phyloP scores from a whole-genome alignment of 2,113 vertebrate genomes.

The Dipodomys stephensi region DNA sequence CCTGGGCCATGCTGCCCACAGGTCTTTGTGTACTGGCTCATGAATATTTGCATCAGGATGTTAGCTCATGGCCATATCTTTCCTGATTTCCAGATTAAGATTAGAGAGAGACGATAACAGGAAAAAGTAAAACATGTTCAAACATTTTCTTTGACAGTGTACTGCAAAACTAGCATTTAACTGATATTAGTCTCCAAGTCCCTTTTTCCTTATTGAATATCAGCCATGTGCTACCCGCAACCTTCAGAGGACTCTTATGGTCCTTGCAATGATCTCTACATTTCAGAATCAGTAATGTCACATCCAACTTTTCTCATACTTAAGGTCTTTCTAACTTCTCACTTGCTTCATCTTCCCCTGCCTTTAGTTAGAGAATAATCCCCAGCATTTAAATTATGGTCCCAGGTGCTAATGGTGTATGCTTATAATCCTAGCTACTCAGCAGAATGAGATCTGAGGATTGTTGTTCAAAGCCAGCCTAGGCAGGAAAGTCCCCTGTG shows the following conservation, averaged over 20 bases:
- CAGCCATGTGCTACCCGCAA: not conserved
- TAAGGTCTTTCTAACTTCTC: not conserved
- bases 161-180: not conserved
- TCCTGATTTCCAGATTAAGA: not conserved
- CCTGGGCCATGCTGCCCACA: not conserved
- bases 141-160: not conserved
- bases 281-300: not conserved
- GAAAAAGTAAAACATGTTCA: not conserved
- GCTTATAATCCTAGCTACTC: too few species aligned
- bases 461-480: too few species aligned
- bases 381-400: not conserved
- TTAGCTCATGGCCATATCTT: not conserved
- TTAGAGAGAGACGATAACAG: not conserved
- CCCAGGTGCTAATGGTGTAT: too few species aligned
- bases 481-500: too few species aligned
- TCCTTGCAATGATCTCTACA: too few species aligned
- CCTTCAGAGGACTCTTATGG: not conserved
- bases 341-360: not conserved
- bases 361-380: not conserved
- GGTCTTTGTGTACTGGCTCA: not conserved
- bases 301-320: not conserved
- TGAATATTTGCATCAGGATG: not conserved
- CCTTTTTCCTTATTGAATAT: not conserved
- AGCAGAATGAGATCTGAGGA: too few species aligned
- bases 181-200: not conserved